A percentile compares a stretch with the other conserved stretches of the same genome.
Evolutionary conservation across 1,140 invertebrate genomes (phyloP).

Genomic region (Notospermus geniculatus): DNA sequence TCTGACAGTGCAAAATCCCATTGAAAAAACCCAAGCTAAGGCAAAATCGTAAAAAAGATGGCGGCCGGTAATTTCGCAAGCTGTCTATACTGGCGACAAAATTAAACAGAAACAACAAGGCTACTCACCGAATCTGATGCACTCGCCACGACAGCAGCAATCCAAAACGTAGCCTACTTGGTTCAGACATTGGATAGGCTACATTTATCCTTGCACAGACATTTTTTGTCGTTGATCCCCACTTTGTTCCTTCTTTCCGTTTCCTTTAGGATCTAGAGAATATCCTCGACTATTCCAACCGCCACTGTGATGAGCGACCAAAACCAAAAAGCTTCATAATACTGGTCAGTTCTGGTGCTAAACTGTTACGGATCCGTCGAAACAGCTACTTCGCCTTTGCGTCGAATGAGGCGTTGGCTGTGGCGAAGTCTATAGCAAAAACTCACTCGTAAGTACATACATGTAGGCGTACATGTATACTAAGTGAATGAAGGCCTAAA

Average conservation of each 20-base stretch:
- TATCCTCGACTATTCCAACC: constrained; percentile 19
- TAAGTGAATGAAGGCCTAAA: background rate
- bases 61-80: no score
- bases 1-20: no score
- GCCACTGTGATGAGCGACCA: background rate
- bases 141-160: no score
- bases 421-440: constrained; percentile 26
- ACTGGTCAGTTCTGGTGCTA: constrained; percentile 35
- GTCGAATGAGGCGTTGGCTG: constrained; percentile 25
- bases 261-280: constrained; percentile 32
- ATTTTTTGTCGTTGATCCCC: no score
- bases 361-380: constrained; percentile 29
- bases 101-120: no score
- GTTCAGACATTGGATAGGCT: no score
- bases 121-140: no score
- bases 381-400: constrained; percentile 29
- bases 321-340: constrained; percentile 25
- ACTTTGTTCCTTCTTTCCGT: background rate
- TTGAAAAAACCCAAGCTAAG: no score
- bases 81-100: no score
- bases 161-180: no score
- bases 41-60: no score
- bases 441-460: constrained; percentile 22
- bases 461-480: background rate
- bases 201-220: no score